Evolutionary conservation across 92 coral and sea anemone genomes (phyloP).

Genomic region (Epizoanthus ramosus): DNA sequence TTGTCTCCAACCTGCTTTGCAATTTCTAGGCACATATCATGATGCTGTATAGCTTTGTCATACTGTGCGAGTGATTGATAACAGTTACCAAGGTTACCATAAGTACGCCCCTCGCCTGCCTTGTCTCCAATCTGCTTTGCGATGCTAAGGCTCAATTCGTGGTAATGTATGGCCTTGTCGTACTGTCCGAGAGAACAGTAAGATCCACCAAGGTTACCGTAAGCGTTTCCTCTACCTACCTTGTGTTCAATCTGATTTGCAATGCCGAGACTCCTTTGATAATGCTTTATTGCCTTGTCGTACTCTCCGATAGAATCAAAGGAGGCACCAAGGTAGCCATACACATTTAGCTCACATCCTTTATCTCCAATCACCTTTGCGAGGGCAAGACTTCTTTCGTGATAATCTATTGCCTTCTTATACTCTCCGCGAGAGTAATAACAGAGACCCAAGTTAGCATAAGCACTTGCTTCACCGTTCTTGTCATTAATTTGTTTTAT

Average conservation of each 20-base stretch:
- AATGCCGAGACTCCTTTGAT: not conserved
- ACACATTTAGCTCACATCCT: not conserved
- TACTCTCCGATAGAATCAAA: not conserved
- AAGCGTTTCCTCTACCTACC: not conserved
- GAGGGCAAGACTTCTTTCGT: not conserved
- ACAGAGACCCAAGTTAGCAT: not conserved
- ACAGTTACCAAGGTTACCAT: not conserved
- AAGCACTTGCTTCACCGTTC: not conserved
- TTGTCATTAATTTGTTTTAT: not conserved
- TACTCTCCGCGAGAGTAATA: not conserved
- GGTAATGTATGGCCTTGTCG: not conserved
- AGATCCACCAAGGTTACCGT: not conserved
- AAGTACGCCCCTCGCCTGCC: not conserved
- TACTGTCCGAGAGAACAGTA: constrained; percentile 4
- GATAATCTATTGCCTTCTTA: not conserved
- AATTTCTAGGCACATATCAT: not conserved
- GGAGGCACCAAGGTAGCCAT: not conserved
- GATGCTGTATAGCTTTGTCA: not conserved
- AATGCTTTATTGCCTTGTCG: not conserved
- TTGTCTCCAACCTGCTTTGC: not conserved
- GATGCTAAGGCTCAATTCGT: not conserved
- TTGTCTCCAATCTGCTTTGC: not conserved
- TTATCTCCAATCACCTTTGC: not conserved
- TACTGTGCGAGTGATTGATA: not conserved
- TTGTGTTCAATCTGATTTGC: not conserved